phyloP scores from a whole-genome alignment of 2,797 vertebrate species.

The Percopsis omiscomaycus region DNA sequence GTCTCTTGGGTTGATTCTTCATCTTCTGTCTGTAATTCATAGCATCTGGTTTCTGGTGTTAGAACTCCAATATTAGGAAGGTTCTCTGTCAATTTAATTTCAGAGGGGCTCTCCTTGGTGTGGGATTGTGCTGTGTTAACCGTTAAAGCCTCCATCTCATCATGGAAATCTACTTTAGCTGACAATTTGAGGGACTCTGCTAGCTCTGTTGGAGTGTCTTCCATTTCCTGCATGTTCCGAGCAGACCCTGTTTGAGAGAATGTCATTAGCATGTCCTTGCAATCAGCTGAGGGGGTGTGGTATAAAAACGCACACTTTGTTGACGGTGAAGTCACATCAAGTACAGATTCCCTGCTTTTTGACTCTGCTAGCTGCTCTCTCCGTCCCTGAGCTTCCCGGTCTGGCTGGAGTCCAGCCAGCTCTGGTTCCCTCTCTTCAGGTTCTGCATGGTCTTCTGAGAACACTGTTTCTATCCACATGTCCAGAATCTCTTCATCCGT shows the following conservation, averaged over 20 bases:
- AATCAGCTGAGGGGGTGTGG: conserved; percentile 1
- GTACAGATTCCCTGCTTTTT: conserved; percentile 22
- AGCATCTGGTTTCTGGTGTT: background rate
- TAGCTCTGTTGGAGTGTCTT: conserved; percentile 14
- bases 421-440: conserved; percentile 5
- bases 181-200: conserved; percentile 13
- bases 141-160: conserved; percentile 11
- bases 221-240: conserved; percentile 3
- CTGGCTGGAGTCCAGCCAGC: background rate
- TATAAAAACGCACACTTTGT: conserved; percentile 38
- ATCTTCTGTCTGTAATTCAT: conserved; percentile 5
- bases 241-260: background rate
- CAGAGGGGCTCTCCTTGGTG: conserved; percentile 12
- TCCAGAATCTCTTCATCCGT: conserved; percentile 62
- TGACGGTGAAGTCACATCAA: conserved; percentile 31
- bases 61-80: conserved; percentile 10
- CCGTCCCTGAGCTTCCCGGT: background rate
- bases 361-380: conserved; percentile 16
- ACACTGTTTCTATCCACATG: conserved; percentile 44
- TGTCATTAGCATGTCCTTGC: conserved; percentile 9
- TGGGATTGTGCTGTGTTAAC: background rate
- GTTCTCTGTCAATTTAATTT: conserved; percentile 5
- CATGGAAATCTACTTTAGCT: conserved; percentile 1
- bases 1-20: conserved; percentile 7
- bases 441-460: conserved; percentile 23